Percentiles rank a stretch among this genome's conserved stretches.
phyloP scores from a whole-genome alignment of 2,888 invertebrate species.

The Drosophila meridiana region DNA sequence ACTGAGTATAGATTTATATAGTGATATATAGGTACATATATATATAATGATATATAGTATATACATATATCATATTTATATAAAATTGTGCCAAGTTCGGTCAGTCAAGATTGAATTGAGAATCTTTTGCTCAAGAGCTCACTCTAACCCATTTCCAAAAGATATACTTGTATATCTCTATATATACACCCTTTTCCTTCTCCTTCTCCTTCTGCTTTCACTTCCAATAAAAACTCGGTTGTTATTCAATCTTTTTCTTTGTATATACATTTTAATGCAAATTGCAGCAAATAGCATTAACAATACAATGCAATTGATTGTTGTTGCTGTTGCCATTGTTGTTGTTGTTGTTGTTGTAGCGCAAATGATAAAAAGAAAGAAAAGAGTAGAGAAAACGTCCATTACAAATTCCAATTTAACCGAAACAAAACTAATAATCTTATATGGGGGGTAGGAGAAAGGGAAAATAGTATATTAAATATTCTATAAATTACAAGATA shows the following conservation, averaged over 20 bases:
- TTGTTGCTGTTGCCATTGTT: slow-evolving; percentile 14
- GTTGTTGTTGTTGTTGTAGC: slow-evolving; percentile 27
- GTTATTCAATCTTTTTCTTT: slow-evolving; percentile 35
- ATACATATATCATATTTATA: neutral
- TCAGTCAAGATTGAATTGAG: neutral
- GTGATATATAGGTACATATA: no score
- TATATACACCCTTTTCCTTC: neutral
- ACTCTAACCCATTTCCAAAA: neutral
- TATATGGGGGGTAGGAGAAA: neutral
- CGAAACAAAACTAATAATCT: slow-evolving; percentile 34
- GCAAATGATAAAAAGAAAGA: slow-evolving; percentile 4
- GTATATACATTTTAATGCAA: slow-evolving; percentile 68
- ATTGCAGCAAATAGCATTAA: slow-evolving; percentile 44
- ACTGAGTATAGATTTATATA: no score
- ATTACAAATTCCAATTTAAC: slow-evolving; percentile 62
- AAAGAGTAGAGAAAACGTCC: slow-evolving; percentile 23
- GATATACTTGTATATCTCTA: neutral
- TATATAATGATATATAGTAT: neutral
- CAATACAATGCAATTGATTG: slow-evolving; percentile 38
- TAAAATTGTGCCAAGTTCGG: no score
- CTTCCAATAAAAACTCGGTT: slow-evolving; percentile 10
- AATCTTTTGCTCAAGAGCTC: neutral
- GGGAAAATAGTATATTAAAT: slow-evolving; percentile 31
- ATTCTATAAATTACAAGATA: slow-evolving; percentile 54
- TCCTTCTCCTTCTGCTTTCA: neutral